A percentile compares a stretch with the other conserved stretches of the same genome.
These are phyloP conservation scores for Corythoichthys haematopterus DNA, from an alignment of 2,113 vertebrate genomes.

Conservation along the genomic window DNA sequence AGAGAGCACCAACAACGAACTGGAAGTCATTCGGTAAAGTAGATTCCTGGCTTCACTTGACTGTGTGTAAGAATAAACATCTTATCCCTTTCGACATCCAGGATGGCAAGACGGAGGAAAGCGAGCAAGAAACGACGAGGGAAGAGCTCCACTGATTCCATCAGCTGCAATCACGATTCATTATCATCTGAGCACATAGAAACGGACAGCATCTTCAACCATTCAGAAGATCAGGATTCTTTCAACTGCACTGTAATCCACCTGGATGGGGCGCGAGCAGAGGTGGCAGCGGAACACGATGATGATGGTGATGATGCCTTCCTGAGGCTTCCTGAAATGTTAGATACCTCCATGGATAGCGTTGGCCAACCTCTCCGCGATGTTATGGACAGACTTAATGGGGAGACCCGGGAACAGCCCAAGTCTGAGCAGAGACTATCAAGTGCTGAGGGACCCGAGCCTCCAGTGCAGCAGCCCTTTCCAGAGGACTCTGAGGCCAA, in stretches of 20 bases:
- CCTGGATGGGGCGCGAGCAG: conserved; percentile 38
- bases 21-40: conserved; percentile 91
- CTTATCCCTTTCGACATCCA: conserved; percentile 38
- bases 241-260: conserved; percentile 34
- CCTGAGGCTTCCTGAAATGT: conserved; percentile 82
- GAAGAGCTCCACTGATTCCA: conserved; percentile 63
- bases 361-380: conserved; percentile 84
- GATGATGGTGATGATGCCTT: conserved; percentile 37
- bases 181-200: conserved; percentile 63
- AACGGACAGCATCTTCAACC: conserved; percentile 27
- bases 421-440: conserved; percentile 24
- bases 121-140: conserved; percentile 75
- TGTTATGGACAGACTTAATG: conserved; percentile 82
- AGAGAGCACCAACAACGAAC: conserved; percentile 68
- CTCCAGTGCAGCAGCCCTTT: conserved; percentile 82
- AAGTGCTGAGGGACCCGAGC: conserved; percentile 12
- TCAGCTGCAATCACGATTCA: conserved; percentile 67
- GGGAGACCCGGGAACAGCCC: conserved; percentile 60
- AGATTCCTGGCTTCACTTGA: not conserved
- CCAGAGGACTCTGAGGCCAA: conserved; percentile 77
- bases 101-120: conserved; percentile 87
- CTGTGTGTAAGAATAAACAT: not conserved
- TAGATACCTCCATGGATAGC: conserved; percentile 88
- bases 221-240: conserved; percentile 32
- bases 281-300: conserved; percentile 24